Evolutionary conservation across 2,888 invertebrate species (phyloP), one percentile per base, ranked within the genome.

Genomic region (Scaptomyza flava): DNA sequence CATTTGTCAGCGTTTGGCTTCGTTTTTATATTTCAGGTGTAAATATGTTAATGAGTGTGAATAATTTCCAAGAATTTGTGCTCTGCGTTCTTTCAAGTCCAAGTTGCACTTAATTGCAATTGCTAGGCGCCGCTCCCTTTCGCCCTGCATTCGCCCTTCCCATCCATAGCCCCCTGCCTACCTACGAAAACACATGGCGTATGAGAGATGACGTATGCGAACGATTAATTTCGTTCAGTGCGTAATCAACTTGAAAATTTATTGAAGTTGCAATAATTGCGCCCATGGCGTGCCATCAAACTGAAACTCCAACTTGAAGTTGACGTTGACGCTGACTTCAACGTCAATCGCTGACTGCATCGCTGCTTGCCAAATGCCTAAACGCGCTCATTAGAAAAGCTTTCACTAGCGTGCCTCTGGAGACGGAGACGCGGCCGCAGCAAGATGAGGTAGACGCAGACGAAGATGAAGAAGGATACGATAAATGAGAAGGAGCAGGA

Each of bases 181-280:
- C 36, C 7, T 6, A n/a, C 7, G 7, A 34, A 33, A 33, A 58
- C 79, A 70, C 68, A 68, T 63, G 66, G 52, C 69, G 51, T 65
- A 83, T 83, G 41, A 8, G 41, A 41, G 14, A 41, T 41, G 83
- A 83, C 81, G 79, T 72, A 82, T 86, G 83, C 74, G 52, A 48
- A 23, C 82, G 86, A 82, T 82, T 82, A 86, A 86, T 82, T 82
- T 82, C 77, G 74, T 77, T 74, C 83, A 62, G 77, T 83, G 82
- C 86, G 82, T 86, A 83, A 83, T 83, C 82, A 83, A 83, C 70
- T 83, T 61, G 86, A 83, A 83, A 83, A 83, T 83, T 83, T 83
- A 86, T 83, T 83, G 82, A 83, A 83, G 86, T 86, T 74, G 86
- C 82, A 83, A 86, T 83, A 83, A 83, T 86, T 83, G 86, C 79